phyloP scores from a whole-genome alignment of 2,797 vertebrate species.

The Siniperca scherzeri region DNA sequence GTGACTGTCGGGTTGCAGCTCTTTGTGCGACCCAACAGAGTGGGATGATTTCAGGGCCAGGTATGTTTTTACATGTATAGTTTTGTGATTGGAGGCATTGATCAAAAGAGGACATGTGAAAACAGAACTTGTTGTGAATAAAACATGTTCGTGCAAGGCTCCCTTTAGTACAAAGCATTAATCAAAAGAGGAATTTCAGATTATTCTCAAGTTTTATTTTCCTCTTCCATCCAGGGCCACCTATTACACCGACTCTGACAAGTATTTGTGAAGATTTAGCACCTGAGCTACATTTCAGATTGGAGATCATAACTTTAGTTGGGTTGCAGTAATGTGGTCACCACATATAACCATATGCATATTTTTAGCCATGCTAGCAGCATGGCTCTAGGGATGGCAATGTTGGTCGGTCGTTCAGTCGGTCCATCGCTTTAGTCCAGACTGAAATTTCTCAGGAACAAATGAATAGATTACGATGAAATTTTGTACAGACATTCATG shows the following conservation, averaged over 20 bases:
- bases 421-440: background rate
- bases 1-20: background rate
- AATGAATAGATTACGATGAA: background rate
- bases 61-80: slow-evolving; percentile 14
- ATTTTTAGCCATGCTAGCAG: background rate
- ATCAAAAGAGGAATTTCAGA: slow-evolving; percentile 50
- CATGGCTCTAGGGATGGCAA: background rate
- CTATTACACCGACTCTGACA: background rate
- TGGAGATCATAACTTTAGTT: background rate
- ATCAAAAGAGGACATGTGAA: slow-evolving; percentile 7
- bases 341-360: background rate
- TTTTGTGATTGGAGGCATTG: slow-evolving; percentile 25
- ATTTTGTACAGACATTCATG: background rate
- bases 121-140: slow-evolving; percentile 20
- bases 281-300: background rate
- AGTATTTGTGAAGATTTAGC: slow-evolving; percentile 5
- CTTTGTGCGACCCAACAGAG: background rate
- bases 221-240: slow-evolving; percentile 13
- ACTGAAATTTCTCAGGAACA: background rate
- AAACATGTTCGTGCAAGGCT: background rate
- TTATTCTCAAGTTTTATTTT: slow-evolving; percentile 20
- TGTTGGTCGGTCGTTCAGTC: background rate
- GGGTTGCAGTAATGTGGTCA: background rate
- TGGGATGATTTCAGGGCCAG: slow-evolving; percentile 3
- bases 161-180: slow-evolving; percentile 18